A percentile compares a stretch with the other conserved stretches of the same genome.
phyloP scores from a whole-genome alignment of 2,888 invertebrate species.

The Cenopis cana region DNA sequence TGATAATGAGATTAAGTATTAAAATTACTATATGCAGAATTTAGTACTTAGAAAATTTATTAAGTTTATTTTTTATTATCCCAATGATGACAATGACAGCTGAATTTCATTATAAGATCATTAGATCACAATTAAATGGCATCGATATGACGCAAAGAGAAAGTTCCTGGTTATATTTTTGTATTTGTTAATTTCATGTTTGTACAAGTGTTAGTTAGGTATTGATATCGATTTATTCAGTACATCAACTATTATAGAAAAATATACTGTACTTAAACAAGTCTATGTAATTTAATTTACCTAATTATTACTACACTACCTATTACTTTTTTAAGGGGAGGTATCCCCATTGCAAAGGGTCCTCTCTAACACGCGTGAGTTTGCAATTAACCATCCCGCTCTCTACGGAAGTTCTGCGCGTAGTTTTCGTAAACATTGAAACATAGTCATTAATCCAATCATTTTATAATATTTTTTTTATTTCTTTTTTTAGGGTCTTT shows the following conservation, averaged over 20 bases:
- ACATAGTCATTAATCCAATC: too few species aligned
- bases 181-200: conserved; percentile 23
- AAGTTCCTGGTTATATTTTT: conserved; percentile 41
- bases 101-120: neutral
- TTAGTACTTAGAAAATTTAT: conserved; percentile 4
- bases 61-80: neutral
- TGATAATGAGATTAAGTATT: conserved; percentile 43
- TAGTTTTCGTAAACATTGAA: too few species aligned
- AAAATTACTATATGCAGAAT: conserved; percentile 14
- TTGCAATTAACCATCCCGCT: too few species aligned
- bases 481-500: too few species aligned
- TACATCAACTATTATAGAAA: conserved; percentile 25
- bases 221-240: conserved; percentile 27
- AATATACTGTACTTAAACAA: neutral
- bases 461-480: too few species aligned
- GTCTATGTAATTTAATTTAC: neutral
- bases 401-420: too few species aligned
- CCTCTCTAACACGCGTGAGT: too few species aligned
- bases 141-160: conserved; percentile 24
- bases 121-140: too few species aligned
- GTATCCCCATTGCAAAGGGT: too few species aligned
- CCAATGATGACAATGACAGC: neutral
- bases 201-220: conserved; percentile 37
- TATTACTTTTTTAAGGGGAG: too few species aligned
- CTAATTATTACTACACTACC: too few species aligned